phyloP scores from a whole-genome alignment of 2,888 invertebrate species.

The Athripsodes cinereus region DNA sequence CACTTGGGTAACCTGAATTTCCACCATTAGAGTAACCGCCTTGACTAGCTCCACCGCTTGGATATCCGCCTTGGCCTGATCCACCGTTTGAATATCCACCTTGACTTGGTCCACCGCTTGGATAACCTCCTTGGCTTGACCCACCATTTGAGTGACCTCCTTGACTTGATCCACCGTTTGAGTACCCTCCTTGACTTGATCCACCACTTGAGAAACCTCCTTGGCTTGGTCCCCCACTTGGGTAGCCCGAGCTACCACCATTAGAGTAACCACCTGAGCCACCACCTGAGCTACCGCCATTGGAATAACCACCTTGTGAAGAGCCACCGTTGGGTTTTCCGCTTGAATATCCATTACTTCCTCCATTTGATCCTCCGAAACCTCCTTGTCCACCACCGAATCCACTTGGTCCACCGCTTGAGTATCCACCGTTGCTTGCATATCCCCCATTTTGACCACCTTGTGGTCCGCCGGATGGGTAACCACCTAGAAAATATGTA shows the following conservation, averaged over 20 bases:
- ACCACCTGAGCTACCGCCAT: slow-evolving; percentile 19
- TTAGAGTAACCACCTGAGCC: slow-evolving; percentile 1
- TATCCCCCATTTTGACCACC: slow-evolving; percentile 20
- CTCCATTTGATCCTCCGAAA: slow-evolving; percentile 28
- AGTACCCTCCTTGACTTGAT: slow-evolving; percentile 8
- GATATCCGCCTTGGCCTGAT: slow-evolving; percentile 23
- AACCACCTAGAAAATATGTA: slow-evolving; percentile 14
- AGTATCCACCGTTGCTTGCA: slow-evolving; percentile 31
- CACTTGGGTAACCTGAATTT: slow-evolving; percentile 17
- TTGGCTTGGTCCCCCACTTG: slow-evolving; percentile 20
- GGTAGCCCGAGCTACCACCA: slow-evolving; percentile 21
- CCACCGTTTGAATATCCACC: slow-evolving; percentile 34
- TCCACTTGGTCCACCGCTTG: slow-evolving; percentile 31
- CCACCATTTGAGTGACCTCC: slow-evolving; percentile 18
- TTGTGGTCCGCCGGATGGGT: slow-evolving; percentile 24
- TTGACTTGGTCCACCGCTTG: slow-evolving; percentile 31
- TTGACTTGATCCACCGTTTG: slow-evolving; percentile 16
- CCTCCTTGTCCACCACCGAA: slow-evolving; percentile 19
- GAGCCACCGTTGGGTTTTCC: slow-evolving; percentile 8
- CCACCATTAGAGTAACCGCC: slow-evolving; percentile 22
- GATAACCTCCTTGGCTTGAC: slow-evolving; percentile 31
- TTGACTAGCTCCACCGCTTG: slow-evolving; percentile 20
- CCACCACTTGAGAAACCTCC: slow-evolving; percentile 9
- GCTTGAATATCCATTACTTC: slow-evolving; percentile 32
- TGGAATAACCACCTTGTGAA: slow-evolving; percentile 22